Percentiles rank a stretch among this genome's conserved stretches.
These are phyloP conservation scores for Aplocera efformata DNA, from an alignment of 2,888 invertebrate genomes.

Conservation along the genomic window DNA sequence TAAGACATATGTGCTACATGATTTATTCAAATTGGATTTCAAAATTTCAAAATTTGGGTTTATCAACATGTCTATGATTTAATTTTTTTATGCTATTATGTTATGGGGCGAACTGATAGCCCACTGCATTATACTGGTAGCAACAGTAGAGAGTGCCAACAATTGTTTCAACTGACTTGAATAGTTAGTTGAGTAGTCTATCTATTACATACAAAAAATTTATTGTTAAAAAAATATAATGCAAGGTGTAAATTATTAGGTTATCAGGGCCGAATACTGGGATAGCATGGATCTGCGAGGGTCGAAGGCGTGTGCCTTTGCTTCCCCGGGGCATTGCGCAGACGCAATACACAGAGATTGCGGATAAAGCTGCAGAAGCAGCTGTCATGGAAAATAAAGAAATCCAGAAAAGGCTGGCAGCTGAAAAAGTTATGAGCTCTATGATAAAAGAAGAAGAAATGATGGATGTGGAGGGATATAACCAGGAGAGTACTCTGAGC, in stretches of 20 bases:
- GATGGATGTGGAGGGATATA: conserved; percentile 51
- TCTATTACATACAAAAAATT: no score
- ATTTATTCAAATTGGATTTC: no score
- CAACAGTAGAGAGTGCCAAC: no score
- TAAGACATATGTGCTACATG: no score
- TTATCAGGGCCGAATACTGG: conserved; percentile 84
- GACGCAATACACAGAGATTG: conserved; percentile 90
- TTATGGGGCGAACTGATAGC: no score
- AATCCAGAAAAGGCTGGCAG: conserved; percentile 58
- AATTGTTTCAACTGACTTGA: no score
- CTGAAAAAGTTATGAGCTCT: conserved; percentile 57
- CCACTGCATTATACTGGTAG: no score
- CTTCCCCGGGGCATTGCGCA: conserved; percentile 92
- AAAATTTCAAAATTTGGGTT: no score
- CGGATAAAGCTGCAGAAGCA: conserved; percentile 86
- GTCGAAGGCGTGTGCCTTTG: conserved; percentile 89
- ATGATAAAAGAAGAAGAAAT: conserved; percentile 58
- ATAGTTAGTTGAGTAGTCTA: no score
- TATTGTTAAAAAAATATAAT: no score
- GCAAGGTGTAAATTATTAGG: conserved; percentile 46
- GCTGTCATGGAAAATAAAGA: conserved; percentile 64
- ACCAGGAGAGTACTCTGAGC: conserved; percentile 47
- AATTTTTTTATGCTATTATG: no score
- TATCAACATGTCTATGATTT: no score
- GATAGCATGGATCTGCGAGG: conserved; percentile 93